phyloP scores from a whole-genome alignment of 2,888 invertebrate genomes.

The Cantharis flavilabris region DNA sequence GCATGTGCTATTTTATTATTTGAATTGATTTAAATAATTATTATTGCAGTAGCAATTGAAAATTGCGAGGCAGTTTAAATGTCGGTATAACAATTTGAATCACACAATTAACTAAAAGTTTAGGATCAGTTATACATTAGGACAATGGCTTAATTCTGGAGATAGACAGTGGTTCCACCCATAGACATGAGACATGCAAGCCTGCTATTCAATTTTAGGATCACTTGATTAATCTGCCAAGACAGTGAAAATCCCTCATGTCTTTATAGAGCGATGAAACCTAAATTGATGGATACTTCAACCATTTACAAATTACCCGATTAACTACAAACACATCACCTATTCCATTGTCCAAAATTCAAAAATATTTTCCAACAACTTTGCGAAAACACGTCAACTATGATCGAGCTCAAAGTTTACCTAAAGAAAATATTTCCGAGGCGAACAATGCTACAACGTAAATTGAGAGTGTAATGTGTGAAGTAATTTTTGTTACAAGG shows the following conservation, averaged over 20 bases:
- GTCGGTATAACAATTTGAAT: not conserved
- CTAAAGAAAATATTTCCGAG: not conserved
- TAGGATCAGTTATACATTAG: not conserved
- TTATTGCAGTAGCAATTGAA: not conserved
- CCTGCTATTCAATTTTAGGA: constrained; percentile 14
- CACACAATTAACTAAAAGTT: not conserved
- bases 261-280: constrained; percentile 6
- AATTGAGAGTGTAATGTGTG: not conserved
- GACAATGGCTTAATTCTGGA: constrained; percentile 16
- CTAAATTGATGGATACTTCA: constrained; percentile 18
- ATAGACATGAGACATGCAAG: constrained; percentile 14
- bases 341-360: not conserved
- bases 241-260: constrained; percentile 11
- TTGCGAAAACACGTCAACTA: not conserved
- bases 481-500: not conserved
- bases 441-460: not conserved
- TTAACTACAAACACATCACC: not conserved
- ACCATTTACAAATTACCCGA: constrained; percentile 13
- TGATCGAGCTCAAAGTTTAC: not conserved
- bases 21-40: not conserved
- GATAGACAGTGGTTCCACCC: constrained; percentile 4
- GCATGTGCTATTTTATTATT: not conserved
- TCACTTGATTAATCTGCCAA: constrained; percentile 19
- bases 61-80: not conserved
- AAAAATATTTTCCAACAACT: not conserved